These are phyloP conservation scores for Leptinotarsa lineolata DNA, from an alignment of 1,140 invertebrate genomes.

Conservation along the genomic window DNA sequence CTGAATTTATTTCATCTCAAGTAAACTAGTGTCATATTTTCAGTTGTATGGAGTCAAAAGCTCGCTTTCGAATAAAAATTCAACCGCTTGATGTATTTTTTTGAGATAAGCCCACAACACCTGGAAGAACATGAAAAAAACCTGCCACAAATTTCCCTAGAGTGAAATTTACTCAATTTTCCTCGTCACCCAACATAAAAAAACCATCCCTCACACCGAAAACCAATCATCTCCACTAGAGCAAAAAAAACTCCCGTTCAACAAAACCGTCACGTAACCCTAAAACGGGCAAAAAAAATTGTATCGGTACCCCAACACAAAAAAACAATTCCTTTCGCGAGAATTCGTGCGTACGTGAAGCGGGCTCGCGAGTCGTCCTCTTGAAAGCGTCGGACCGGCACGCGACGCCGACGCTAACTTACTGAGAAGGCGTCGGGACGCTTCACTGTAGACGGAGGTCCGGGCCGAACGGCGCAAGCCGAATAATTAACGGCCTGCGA, in stretches of 20 bases:
- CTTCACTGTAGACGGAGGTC: not conserved
- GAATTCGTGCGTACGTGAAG: not conserved
- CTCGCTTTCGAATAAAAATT: too few relatives aligned
- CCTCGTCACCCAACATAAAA: too few relatives aligned
- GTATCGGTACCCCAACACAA: not conserved
- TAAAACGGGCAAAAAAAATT: not conserved
- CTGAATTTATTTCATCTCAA: too few relatives aligned
- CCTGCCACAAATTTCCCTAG: too few relatives aligned
- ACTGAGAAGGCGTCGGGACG: slow-evolving; percentile 4
- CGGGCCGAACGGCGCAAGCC: not conserved
- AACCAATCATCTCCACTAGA: not conserved
- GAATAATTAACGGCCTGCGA: slow-evolving; percentile 2
- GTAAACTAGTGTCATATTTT: too few relatives aligned
- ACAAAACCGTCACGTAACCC: not conserved
- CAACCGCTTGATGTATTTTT: too few relatives aligned
- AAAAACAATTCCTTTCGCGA: not conserved
- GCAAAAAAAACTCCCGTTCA: not conserved
- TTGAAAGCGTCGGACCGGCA: not conserved
- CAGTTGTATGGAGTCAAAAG: too few relatives aligned
- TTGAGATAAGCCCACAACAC: too few relatives aligned
- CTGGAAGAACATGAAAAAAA: too few relatives aligned
- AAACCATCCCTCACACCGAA: not conserved
- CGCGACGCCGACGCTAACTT: slow-evolving; percentile 1
- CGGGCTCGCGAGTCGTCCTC: not conserved
- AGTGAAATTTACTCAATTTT: too few relatives aligned